phyloP scores from a whole-genome alignment of 2,888 invertebrate genomes.

The Latheticus oryzae region DNA sequence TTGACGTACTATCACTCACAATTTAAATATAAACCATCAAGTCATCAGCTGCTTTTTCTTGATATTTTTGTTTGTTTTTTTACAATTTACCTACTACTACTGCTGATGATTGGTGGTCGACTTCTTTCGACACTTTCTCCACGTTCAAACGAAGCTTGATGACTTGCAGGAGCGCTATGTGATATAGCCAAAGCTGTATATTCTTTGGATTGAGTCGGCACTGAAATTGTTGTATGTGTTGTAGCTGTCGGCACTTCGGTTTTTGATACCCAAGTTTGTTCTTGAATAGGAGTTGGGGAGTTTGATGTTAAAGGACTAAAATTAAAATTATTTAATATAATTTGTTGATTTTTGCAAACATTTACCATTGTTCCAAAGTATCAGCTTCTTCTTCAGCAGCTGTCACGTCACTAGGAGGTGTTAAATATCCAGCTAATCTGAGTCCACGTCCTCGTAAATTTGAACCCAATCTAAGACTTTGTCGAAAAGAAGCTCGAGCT shows the following conservation, averaged over 20 bases:
- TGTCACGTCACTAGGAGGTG: constrained; percentile 73
- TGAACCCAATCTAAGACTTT: constrained; percentile 69
- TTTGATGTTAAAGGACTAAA: constrained; percentile 68
- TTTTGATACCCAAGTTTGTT: constrained; percentile 66
- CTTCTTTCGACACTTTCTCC: constrained; percentile 63
- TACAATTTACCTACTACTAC: constrained; percentile 48
- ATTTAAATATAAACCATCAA: no score
- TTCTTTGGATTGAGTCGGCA: constrained; percentile 54
- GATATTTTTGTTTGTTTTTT: no score
- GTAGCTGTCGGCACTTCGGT: constrained; percentile 56
- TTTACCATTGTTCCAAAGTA: constrained; percentile 65
- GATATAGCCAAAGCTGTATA: constrained; percentile 64
- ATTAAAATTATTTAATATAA: constrained; percentile 65
- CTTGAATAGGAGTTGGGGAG: constrained; percentile 67
- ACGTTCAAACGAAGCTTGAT: constrained; percentile 64
- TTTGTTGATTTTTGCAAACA: constrained; percentile 69
- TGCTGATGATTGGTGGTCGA: constrained; percentile 49
- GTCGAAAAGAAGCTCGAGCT: constrained; percentile 74
- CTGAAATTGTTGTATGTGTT: constrained; percentile 53
- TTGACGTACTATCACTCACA: no score
- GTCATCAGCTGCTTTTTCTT: no score
- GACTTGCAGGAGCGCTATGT: constrained; percentile 64
- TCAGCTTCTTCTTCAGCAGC: constrained; percentile 73
- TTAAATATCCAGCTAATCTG: constrained; percentile 70
- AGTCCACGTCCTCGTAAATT: constrained; percentile 68